Conservation (phyloP, 2,113 vertebrate species). For the Hippocampus mohnikei region DNA sequence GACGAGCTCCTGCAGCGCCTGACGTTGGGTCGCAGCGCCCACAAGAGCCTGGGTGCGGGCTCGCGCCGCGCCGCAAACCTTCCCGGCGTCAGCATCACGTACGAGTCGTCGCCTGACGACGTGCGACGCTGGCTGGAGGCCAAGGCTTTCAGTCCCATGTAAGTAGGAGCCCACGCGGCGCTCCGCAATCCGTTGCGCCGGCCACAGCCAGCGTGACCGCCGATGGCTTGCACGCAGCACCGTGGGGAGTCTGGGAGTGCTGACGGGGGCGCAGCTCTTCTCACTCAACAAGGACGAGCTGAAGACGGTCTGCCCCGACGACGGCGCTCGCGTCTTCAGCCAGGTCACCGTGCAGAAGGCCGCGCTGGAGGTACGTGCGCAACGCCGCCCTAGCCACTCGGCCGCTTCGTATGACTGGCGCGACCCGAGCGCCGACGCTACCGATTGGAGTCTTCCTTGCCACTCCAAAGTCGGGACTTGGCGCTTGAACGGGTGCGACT, state of each 20-base stretch:
- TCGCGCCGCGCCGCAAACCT: constrained; percentile 57
- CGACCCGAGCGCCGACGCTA: no score
- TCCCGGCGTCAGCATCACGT: constrained; percentile 76
- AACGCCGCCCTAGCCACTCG: no score
- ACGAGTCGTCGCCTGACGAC: constrained; percentile 81
- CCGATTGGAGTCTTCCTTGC: no score
- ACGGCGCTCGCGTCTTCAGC: constrained; percentile 87
- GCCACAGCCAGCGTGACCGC: no score
- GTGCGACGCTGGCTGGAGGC: constrained; percentile 85
- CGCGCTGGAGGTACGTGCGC: constrained; percentile 82
- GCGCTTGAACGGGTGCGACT: background rate
- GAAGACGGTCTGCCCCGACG: constrained; percentile 88
- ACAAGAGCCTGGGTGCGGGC: constrained; percentile 83
- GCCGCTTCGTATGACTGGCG: no score
- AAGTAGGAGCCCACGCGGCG: constrained; percentile 51
- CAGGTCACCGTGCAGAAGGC: constrained; percentile 94
- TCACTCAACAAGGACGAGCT: constrained; percentile 97
- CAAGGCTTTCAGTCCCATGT: constrained; percentile 93
- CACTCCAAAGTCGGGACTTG: no score
- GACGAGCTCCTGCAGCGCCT: constrained; percentile 90
- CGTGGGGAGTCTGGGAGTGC: constrained; percentile 87
- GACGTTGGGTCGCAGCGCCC: constrained; percentile 85
- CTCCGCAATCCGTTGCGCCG: no score
- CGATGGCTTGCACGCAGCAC: constrained; percentile 69
- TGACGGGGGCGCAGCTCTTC: constrained; percentile 94